phyloP scores from a whole-genome alignment of 2,888 invertebrate species.

The Trissolcus japonicus region DNA sequence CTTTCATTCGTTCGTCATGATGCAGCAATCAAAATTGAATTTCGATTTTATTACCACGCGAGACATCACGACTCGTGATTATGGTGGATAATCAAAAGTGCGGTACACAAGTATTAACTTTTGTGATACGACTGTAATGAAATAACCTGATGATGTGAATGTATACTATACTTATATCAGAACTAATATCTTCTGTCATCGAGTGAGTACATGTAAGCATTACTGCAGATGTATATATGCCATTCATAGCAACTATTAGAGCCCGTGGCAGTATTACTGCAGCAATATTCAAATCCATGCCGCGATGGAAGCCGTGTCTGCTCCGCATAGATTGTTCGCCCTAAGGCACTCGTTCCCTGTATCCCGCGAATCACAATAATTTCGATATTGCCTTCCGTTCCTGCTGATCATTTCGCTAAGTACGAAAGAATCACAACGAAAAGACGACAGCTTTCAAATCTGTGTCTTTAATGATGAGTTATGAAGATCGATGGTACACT shows the following conservation, averaged over 20 bases:
- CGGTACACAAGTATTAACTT: not conserved
- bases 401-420: slow-evolving; percentile 73
- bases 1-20: too few relatives aligned
- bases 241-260: slow-evolving; percentile 73
- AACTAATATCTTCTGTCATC: slow-evolving; percentile 56
- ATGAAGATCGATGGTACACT: slow-evolving; percentile 47
- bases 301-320: slow-evolving; percentile 72
- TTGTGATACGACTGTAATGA: slow-evolving; percentile 14
- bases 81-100: too few relatives aligned
- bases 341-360: slow-evolving; percentile 65
- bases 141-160: slow-evolving; percentile 47
- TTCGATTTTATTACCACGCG: too few relatives aligned
- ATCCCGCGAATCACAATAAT: slow-evolving; percentile 73
- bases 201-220: slow-evolving; percentile 60
- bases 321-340: slow-evolving; percentile 74
- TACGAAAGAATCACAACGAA: slow-evolving; percentile 64
- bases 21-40: too few relatives aligned
- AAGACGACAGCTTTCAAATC: slow-evolving; percentile 59
- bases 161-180: slow-evolving; percentile 51
- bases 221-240: slow-evolving; percentile 63
- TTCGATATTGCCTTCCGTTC: slow-evolving; percentile 74
- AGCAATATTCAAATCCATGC: slow-evolving; percentile 75
- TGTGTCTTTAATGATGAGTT: slow-evolving; percentile 48
- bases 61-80: too few relatives aligned
- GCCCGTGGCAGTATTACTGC: slow-evolving; percentile 72